Evolutionary conservation across 2,113 vertebrate genomes (phyloP), one percentile per base, ranked within the genome.

Genomic region (Ictidomys tridecemlineatus): DNA sequence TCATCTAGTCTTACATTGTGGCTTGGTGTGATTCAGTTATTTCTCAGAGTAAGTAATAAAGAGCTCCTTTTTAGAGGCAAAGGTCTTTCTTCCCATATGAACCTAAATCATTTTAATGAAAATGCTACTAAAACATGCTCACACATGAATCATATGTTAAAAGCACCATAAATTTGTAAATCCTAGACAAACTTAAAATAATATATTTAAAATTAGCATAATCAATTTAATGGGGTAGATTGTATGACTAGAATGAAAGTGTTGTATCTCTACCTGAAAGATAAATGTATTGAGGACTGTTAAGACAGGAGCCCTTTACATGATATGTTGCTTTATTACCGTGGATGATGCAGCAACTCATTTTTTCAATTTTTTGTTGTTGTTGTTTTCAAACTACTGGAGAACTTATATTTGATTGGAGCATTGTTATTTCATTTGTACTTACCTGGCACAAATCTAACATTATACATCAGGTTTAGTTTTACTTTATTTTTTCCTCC

Each of bases 301-400:
- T 74, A 95, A 90, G 45, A 51, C 34, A 6, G 3, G 9, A 61
- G 12, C 8, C 56, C n/a, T 79, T 69, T 67, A 14, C 74, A 53
- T 0, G 11, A 1, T 28, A 22, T 32, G 18, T 8, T 72, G 14
- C 53, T 93, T 4, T 89, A 16, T 10, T 88, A 32, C 20, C 48
- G 0, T 72, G 34, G 13, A 80, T 85, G 18, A 8, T 30, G n/a
- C 11, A 39, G 48, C 14, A 34, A 73, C 42, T 94, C 18, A 37
- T 89, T 96, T 92, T 93, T 32, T 63, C 53, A 67, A 26, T 58
- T 96, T 92, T 51, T 51, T 51, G 12, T 51, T 51, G 48, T 48
- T 51, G 48, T 51, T 51, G 48, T 51, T 51, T 92, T 96, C n/a
- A 78, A 73, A 30, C 30, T 45, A 9, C 58, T 83, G 28, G 3